Evolutionary conservation across 2,797 vertebrate species (phyloP).

Genomic region (Diplodus puntazzo): DNA sequence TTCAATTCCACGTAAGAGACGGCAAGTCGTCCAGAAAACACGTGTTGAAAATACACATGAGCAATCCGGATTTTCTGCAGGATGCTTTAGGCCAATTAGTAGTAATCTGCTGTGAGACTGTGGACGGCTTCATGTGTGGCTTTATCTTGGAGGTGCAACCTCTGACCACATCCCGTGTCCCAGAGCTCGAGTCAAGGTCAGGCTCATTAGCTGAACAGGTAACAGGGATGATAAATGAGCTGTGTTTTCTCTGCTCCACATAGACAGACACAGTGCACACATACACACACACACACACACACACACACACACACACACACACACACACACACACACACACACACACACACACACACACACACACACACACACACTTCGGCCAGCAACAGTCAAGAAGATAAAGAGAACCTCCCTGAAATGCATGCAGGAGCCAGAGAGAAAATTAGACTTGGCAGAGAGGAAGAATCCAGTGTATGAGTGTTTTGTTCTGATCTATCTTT

Average conservation of each 20-base stretch:
- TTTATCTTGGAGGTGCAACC: slow-evolving; percentile 18
- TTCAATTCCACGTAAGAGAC: neutral
- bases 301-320: neutral
- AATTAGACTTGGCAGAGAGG: slow-evolving; percentile 11
- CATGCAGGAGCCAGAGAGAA: slow-evolving; percentile 18
- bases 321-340: neutral
- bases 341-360: neutral
- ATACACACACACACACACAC: neutral
- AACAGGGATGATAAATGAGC: slow-evolving; percentile 70
- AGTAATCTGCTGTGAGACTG: slow-evolving; percentile 4
- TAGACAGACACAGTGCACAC: slow-evolving; percentile 1
- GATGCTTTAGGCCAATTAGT: neutral
- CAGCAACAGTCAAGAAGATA: slow-evolving; percentile 32
- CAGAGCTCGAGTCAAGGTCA: slow-evolving; percentile 31
- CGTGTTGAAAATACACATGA: neutral
- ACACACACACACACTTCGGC: neutral
- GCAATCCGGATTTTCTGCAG: neutral
- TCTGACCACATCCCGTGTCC: slow-evolving; percentile 42
- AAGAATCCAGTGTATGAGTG: neutral
- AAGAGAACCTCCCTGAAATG: slow-evolving; percentile 25
- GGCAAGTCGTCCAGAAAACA: neutral
- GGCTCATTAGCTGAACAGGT: slow-evolving; percentile 61
- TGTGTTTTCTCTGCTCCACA: slow-evolving; percentile 34
- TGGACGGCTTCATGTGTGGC: slow-evolving; percentile 19
- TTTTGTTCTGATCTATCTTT: neutral